Conservation (phyloP, 2,113 vertebrate species). For the Macrotus californicus region DNA sequence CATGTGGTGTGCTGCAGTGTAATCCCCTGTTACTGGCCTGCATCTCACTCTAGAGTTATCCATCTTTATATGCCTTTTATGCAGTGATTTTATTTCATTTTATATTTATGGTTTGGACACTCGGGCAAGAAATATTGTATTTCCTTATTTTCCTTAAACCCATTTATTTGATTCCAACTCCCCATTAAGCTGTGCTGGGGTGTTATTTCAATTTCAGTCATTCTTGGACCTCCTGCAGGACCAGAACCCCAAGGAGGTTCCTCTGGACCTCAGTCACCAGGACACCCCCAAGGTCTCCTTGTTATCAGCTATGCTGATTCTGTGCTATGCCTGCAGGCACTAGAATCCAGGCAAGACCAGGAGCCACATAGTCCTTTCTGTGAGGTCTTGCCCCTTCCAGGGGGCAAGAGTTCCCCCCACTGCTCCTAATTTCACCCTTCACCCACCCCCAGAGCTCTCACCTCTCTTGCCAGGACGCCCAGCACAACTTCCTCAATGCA, state of each 20-base stretch:
- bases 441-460: not conserved
- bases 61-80: not conserved
- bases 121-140: not conserved
- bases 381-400: not conserved
- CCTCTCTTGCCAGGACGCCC: not conserved
- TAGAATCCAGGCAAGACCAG: not conserved
- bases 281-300: not conserved
- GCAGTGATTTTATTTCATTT: not conserved
- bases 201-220: not conserved
- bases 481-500: not conserved
- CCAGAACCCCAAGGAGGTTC: not conserved
- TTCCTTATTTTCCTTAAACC: not conserved
- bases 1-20: rapidly evolving
- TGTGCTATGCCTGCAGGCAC: not conserved
- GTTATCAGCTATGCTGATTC: not conserved
- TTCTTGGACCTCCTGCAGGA: not conserved
- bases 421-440: not conserved
- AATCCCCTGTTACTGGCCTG: not conserved
- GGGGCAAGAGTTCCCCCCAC: not conserved
- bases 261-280: not conserved
- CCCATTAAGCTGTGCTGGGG: not conserved
- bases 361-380: not conserved
- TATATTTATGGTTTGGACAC: not conserved
- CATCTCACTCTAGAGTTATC: not conserved
- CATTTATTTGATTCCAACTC: not conserved